These are phyloP conservation scores for Scaptomyza hsui DNA, from an alignment of 1,140 invertebrate species.

Conservation along the genomic window DNA sequence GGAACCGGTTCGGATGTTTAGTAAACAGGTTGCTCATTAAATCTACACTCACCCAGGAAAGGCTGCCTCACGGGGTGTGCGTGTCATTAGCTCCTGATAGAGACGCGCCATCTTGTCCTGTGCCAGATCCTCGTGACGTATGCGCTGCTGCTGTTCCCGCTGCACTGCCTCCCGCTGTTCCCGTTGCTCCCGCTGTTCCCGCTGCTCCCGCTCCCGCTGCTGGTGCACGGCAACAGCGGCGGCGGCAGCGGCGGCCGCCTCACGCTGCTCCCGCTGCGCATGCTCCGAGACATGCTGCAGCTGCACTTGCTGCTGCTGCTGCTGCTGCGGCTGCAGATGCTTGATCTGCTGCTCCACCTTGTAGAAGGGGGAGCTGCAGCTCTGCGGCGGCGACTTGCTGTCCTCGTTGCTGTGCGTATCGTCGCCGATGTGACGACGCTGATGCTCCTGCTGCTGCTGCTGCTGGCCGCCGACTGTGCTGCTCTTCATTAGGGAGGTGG, in stretches of 20 bases:
- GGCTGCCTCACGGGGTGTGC: conserved; percentile 88
- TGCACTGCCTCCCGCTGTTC: conserved; percentile 56
- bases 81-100: conserved; percentile 96
- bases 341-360: conserved; percentile 85
- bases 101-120: conserved; percentile 98
- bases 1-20: conserved; percentile 1
- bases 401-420: conserved; percentile 90
- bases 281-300: conserved; percentile 72
- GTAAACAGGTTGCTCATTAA: too few relatives aligned
- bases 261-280: conserved; percentile 88
- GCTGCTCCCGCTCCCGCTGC: conserved; percentile 84
- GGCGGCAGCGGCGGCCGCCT: conserved; percentile 89
- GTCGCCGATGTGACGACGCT: conserved; percentile 63
- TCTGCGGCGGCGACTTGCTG: conserved; percentile 91
- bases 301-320: conserved; percentile 85
- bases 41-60: conserved; percentile 88
- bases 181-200: conserved; percentile 85
- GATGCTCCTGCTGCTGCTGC: conserved; percentile 55
- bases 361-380: conserved; percentile 90
- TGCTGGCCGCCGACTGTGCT: conserved; percentile 64
- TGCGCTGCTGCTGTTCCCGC: conserved; percentile 87
- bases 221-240: conserved; percentile 86
- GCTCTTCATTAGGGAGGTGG: conserved; percentile 89
- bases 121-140: conserved; percentile 96
- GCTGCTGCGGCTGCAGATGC: conserved; percentile 52